Conservation (phyloP, 2,113 vertebrate species). For the Greenwoodochromis staneri region DNA sequence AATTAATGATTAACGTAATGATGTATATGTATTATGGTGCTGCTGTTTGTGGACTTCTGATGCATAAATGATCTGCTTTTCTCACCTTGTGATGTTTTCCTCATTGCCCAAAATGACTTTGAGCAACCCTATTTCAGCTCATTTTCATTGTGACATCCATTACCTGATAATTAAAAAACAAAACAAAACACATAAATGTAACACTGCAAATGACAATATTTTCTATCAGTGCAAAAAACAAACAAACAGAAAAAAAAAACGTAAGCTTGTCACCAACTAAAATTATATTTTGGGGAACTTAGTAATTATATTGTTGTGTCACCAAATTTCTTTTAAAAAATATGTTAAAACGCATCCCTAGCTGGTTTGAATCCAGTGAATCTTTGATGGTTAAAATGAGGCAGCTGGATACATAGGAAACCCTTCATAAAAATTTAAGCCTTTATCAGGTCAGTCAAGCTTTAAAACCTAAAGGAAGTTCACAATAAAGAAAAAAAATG, state of each 20-base stretch:
- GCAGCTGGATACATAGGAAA: not conserved
- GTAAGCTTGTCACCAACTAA: not conserved
- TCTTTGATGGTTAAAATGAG: not conserved
- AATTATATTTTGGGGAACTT: not conserved
- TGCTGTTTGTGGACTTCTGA: not conserved
- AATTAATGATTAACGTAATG: not conserved
- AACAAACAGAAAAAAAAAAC: fast-evolving
- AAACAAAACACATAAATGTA: not conserved
- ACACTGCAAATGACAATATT: not conserved
- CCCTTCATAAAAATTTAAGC: not conserved
- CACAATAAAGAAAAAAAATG: not conserved
- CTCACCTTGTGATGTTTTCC: not conserved
- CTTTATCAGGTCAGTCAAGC: not conserved
- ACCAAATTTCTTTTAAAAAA: not conserved
- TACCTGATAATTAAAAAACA: not conserved
- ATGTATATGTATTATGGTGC: not conserved
- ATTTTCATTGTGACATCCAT: not conserved
- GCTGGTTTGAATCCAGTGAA: not conserved
- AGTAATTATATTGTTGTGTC: not conserved
- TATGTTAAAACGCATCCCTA: fast-evolving
- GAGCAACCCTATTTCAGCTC: not conserved
- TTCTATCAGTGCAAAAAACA: no score
- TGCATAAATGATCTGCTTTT: not conserved
- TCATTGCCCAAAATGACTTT: not conserved
- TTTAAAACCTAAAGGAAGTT: not conserved